Base-by-base conservation (phyloP, 2,888 invertebrate genomes). In the Panzeria rudis region DNA sequence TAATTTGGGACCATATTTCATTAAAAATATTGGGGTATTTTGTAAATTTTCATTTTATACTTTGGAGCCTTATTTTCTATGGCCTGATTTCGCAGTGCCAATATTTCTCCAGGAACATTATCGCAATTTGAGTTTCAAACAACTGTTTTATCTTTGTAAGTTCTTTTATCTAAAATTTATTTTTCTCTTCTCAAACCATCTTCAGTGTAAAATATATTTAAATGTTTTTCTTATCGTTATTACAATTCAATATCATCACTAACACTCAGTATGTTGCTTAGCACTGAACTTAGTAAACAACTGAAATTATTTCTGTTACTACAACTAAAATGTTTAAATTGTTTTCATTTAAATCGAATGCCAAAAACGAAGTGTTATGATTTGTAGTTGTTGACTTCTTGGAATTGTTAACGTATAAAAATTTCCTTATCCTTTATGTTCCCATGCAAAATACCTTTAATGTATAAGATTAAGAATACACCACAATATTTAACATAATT, bases 261-360 rank as follows among this genome's bases (percentile, higher is more conserved):
- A 35, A 13, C 29, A 35, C 17, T 69, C 62, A 62, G 17, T 50
- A 68, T 85, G 85, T 85, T 85, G 85, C 85, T 82, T 82, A 85
- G 85, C 85, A 79, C 50, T 73, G 41, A 35, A 1, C 35, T 64
- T 71, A 35, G 71, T 81, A 85, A 85, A 82, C 85, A 85, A 85
- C 56, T 69, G 44, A 20, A 56, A 71, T 29, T 61, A 20, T 56
- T 72, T 47, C 32, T 61, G 47, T 69, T 50, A 47, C 59, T 76
- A 50, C 47, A 66, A 32, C 35, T 32, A n/a, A 52, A 71, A 71
- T 64, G 41, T 66, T 71, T n/a, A 47, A 62, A 29, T 77, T 72
- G 62, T 69, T 71, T 38, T 54, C n/a, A 1, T 32, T 54, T 44
- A 38, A 83, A 73, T 62, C 11, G 62, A 59, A 54, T 44, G 54